Percentiles rank a stretch among this genome's conserved stretches.
These are phyloP conservation scores for Ispidina lecontei DNA, from an alignment of 2,797 vertebrate genomes.

Conservation along the genomic window DNA sequence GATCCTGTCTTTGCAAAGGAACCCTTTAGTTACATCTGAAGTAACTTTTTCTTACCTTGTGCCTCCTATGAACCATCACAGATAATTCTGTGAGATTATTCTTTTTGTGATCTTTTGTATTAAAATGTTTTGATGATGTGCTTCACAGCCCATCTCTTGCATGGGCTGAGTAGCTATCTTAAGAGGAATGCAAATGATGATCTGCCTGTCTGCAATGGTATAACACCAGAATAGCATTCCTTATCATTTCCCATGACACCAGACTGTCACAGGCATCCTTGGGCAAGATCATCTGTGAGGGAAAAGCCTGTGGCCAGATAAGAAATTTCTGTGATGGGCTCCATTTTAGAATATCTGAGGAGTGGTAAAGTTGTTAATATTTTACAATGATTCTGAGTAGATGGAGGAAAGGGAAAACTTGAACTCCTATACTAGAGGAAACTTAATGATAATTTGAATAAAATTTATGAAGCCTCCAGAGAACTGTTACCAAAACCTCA, in stretches of 20 bases:
- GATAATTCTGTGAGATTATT: neutral
- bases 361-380: neutral
- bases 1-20: constrained; percentile 17
- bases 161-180: neutral
- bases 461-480: neutral
- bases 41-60: constrained; percentile 20
- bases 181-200: neutral
- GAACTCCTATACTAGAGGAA: neutral
- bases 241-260: neutral
- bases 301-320: neutral
- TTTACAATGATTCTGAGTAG: neutral
- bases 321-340: neutral
- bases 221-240: neutral
- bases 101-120: neutral
- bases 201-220: neutral
- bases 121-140: neutral
- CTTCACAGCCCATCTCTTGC: neutral
- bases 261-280: neutral
- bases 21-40: constrained; percentile 35
- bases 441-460: neutral
- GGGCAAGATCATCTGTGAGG: neutral
- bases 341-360: neutral
- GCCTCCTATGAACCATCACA: neutral
- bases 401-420: neutral
- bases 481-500: neutral